Evolutionary conservation across 1,140 invertebrate genomes (phyloP), one percentile per base, ranked within the genome.

Genomic region (Lanistes nyassanus): DNA sequence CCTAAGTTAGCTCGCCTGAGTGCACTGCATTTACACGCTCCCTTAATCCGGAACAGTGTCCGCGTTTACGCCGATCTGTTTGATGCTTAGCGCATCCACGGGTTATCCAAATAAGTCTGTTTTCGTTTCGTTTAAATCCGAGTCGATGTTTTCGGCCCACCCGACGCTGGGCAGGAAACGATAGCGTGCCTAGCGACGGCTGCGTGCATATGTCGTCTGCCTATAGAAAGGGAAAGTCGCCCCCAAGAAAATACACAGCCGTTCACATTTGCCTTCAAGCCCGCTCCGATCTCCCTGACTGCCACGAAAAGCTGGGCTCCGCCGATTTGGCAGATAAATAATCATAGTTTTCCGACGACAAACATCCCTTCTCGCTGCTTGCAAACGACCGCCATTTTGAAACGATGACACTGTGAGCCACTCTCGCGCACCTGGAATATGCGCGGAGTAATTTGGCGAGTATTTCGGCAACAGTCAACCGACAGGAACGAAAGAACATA

Each of bases 71-170:
- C 31, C 23, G n/a, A 51, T 69, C 39, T 55, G 39, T 69, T 69
- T 55, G 67, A 69, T 69, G 42, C 67, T 34, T 29, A 31, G 42
- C 47, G n/a, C 9, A 53, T 29, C 19, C 42, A 37, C 67, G 67
- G 67, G 67, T 69, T 69, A 69, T 29, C 67, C 37, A 47, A 69
- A 69, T 69, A 69, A n/a, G 26, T 11, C 67, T 69, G 67, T 69
- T 69, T 69, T 69, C 67, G 23, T 69, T 69, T 51, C 67, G 67
- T 29, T 55, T 69, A 55, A 69, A 69, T 69, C 67, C 67, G 67
- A 69, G 67, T 69, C 67, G 67, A 69, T 69, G 67, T 69, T 69
- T 69, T 69, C 53, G 67, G 31, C 47, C 67, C 47, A 69, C 65
- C 65, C 65, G 65, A 67, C 65, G 42, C 65, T 39, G 29, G 42